Conservation (phyloP, 2,113 vertebrate species). For the Nestor notabilis region DNA sequence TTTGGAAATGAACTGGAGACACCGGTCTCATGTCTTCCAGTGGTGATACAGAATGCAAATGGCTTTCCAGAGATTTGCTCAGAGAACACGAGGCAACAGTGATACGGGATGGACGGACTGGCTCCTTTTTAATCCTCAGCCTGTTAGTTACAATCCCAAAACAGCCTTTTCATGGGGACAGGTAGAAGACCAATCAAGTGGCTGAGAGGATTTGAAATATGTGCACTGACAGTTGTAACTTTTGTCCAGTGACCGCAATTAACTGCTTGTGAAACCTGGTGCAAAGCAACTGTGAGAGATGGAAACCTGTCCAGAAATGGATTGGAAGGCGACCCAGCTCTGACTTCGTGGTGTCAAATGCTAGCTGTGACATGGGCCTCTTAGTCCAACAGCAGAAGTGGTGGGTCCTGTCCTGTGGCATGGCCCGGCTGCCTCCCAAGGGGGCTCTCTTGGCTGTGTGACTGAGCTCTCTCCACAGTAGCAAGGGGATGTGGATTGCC, state of each 20-base stretch:
- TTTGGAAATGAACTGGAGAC: not conserved
- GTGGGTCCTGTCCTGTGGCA: not conserved
- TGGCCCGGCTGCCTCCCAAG: not conserved
- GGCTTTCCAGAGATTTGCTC: not conserved
- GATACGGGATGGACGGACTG: not conserved
- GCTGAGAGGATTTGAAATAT: not conserved
- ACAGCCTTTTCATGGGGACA: not conserved
- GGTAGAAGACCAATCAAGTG: not conserved
- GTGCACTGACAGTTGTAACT: not conserved
- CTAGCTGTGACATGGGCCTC: not conserved
- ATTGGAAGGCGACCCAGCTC: not conserved
- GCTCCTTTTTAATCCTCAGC: not conserved
- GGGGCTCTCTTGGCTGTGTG: accelerated
- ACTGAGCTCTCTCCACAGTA: not conserved
- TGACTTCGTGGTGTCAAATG: not conserved
- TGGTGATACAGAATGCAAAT: not conserved
- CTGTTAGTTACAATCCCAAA: not conserved
- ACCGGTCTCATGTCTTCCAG: not conserved
- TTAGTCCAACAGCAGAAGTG: not conserved
- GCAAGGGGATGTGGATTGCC: not conserved
- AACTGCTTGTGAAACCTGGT: not conserved
- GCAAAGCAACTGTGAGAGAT: not conserved
- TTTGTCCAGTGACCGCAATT: not conserved
- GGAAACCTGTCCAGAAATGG: not conserved
- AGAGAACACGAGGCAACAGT: not conserved